phyloP scores from a whole-genome alignment of 2,797 vertebrate genomes.

The Pitangus sulphuratus region DNA sequence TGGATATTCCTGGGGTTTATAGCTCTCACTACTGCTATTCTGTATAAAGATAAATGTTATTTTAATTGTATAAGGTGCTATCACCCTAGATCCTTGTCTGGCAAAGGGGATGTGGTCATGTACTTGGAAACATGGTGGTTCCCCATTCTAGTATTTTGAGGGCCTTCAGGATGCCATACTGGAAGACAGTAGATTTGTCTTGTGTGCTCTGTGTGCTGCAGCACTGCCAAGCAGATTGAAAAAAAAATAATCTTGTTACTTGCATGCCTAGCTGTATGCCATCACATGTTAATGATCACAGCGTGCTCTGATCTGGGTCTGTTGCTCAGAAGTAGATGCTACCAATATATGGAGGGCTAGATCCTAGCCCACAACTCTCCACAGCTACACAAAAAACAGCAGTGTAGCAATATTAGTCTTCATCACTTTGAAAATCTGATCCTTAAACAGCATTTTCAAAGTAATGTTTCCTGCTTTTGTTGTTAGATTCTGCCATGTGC shows the following conservation, averaged over 20 bases:
- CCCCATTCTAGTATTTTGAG: background rate
- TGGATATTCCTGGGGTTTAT: background rate
- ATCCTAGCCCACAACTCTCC: background rate
- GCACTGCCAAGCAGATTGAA: background rate
- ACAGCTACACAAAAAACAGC: background rate
- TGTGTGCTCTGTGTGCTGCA: background rate
- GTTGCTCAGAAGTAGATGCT: background rate
- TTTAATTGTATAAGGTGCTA: background rate
- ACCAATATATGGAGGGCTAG: background rate
- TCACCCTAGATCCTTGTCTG: background rate
- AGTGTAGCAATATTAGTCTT: background rate
- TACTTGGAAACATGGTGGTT: background rate
- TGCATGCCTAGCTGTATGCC: background rate
- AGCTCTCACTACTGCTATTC: background rate
- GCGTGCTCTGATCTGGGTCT: fast-evolving
- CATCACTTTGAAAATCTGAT: background rate
- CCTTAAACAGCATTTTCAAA: background rate
- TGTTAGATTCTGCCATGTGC: background rate
- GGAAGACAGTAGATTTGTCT: background rate
- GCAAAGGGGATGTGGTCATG: background rate
- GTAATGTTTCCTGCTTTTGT: background rate
- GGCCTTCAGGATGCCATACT: background rate
- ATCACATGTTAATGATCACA: background rate
- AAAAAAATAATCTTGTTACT: background rate
- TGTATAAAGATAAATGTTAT: background rate